Base-by-base conservation (phyloP, 2,797 vertebrate genomes). In the Sciurus vulgaris region DNA sequence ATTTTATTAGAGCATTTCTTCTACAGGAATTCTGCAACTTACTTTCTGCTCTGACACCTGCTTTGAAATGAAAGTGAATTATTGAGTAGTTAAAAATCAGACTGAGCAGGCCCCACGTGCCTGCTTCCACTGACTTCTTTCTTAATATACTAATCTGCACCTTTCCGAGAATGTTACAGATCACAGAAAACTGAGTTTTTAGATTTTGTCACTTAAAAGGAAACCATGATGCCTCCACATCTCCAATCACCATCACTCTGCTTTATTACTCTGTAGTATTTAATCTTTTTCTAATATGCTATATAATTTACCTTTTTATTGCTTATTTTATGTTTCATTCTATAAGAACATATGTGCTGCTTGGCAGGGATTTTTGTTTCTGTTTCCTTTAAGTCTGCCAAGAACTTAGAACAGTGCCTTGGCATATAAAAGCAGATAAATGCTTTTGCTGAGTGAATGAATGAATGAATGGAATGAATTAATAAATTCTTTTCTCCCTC, bases 1-100 rank as follows among this genome's bases (percentile, higher is more conserved):
- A 96, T 90, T 97, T 96, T 96, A 96, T 88, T 61, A 79, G 1
- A 91, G 65, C 41, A 96, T 79, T 96, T 93, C 76, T 90, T 30
- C 76, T 92, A 83, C 9, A 30, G 72, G 41, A 97, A 86, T 30
- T 61, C 38, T 54, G 86, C 7, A 86, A 59, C n/a, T 38, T 38
- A 38, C 38, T 95, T 96, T 83, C 35, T 94, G 69, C 65, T 91
- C 24, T 76, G 33, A 95, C n/a, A 95, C 44, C 63, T 83, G 69
- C 74, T 94, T 91, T 94, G 76, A 94, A 88, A 15, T 70, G 90
- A 92, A 65, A 6, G 61, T 54, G 18, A 69, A 93, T 79, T 82
- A 70, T 0, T 41, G n/a, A 59, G 38, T 69, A 83, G 35, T 81
- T 86, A 78, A 93, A 94, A 72, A 61, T 54, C 54, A 61, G 44